Evolutionary conservation across 2,113 vertebrate genomes (phyloP).

Genomic region (Odontophorus gujanensis): DNA sequence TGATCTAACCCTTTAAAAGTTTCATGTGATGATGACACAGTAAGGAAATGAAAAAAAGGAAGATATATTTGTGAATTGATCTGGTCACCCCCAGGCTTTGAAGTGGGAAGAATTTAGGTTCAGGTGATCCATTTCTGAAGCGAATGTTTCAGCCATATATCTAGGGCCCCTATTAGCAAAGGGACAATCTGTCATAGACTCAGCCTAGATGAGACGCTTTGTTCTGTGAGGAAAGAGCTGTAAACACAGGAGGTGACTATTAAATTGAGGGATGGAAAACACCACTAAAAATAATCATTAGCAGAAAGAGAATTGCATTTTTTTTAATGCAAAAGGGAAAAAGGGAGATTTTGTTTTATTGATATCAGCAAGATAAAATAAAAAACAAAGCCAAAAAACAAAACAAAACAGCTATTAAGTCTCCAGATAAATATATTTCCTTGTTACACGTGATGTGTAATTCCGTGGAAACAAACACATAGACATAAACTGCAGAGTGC

Average conservation of each 20-base stretch:
- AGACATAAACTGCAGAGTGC: slow-evolving; percentile 33
- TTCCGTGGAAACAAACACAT: slow-evolving; percentile 31
- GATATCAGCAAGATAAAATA: slow-evolving; percentile 6
- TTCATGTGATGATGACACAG: slow-evolving; percentile 65
- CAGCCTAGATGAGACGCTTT: not conserved
- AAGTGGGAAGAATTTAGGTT: slow-evolving; percentile 56
- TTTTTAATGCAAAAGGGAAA: not conserved
- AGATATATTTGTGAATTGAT: slow-evolving; percentile 52
- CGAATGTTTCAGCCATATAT: slow-evolving; percentile 46
- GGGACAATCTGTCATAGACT: slow-evolving; percentile 36
- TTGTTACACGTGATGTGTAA: not conserved
- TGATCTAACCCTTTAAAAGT: slow-evolving; percentile 46
- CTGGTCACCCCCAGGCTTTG: slow-evolving; percentile 52
- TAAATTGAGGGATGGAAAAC: slow-evolving; percentile 23
- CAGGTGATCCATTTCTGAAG: slow-evolving; percentile 46
- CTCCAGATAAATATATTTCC: slow-evolving; percentile 17
- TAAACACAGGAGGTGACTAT: slow-evolving; percentile 36
- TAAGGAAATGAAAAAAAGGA: slow-evolving; percentile 63
- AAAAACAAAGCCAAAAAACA: not conserved
- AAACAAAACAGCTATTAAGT: not conserved
- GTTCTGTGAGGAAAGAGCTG: slow-evolving; percentile 39
- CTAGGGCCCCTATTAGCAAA: slow-evolving; percentile 8
- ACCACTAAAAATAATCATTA: slow-evolving; percentile 39
- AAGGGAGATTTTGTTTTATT: slow-evolving; percentile 1
- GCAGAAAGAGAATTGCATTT: not conserved